These are phyloP conservation scores for Sarcophaga subvicina DNA, from an alignment of 2,888 invertebrate genomes.

Conservation along the genomic window DNA sequence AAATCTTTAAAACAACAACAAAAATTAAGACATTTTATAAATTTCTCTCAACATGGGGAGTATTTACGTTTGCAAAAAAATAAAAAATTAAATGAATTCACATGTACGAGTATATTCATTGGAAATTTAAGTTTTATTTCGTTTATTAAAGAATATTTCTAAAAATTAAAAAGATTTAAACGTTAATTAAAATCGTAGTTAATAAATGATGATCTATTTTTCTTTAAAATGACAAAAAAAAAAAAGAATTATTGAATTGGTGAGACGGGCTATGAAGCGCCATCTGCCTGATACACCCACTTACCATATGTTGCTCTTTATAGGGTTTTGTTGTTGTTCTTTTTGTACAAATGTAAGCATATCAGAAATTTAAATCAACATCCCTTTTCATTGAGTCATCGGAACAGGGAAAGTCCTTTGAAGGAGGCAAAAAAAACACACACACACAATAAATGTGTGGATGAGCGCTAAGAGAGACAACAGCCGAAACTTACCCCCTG, in stretches of 20 bases:
- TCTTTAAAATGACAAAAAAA: constrained; percentile 57
- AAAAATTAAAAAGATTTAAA: not conserved
- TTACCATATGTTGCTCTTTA: constrained; percentile 78
- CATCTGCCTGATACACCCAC: constrained; percentile 78
- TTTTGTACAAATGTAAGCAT: constrained; percentile 23
- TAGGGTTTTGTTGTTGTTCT: not conserved
- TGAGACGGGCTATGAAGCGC: constrained; percentile 60
- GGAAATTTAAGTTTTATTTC: no score
- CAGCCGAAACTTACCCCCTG: constrained; percentile 78
- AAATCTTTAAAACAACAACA: no score
- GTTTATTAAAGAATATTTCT: not conserved
- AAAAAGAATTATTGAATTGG: constrained; percentile 59
- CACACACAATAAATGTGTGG: constrained; percentile 61
- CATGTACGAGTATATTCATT: no score
- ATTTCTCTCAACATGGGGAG: no score
- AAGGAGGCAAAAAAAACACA: constrained; percentile 71
- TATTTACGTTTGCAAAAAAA: no score
- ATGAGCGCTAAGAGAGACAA: constrained; percentile 52
- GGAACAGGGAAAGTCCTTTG: constrained; percentile 38
- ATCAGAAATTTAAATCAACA: constrained; percentile 57
- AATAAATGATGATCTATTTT: constrained; percentile 14
- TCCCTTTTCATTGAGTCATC: constrained; percentile 56
- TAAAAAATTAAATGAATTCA: no score
- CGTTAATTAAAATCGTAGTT: constrained; percentile 32
- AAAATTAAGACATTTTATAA: no score